Evolutionary conservation across 2,113 vertebrate genomes (phyloP).

Genomic region (Chitala chitala): DNA sequence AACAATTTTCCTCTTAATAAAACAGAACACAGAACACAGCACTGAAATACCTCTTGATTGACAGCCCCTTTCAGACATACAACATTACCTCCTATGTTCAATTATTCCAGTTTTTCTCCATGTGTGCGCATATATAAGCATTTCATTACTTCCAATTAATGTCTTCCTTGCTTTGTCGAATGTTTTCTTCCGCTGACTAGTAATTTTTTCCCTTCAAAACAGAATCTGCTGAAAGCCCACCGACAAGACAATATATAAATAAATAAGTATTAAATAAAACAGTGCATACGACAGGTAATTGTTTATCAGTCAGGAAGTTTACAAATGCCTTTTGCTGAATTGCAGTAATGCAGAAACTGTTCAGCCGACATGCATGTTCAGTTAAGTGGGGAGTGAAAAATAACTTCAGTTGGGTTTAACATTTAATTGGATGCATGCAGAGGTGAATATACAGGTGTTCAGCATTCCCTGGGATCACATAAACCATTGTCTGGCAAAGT

Average conservation of each 20-base stretch:
- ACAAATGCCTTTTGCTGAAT: conserved; percentile 4
- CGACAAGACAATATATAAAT: no score
- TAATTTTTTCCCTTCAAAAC: no score
- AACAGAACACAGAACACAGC: not conserved
- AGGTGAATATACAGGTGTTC: not conserved
- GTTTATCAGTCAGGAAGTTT: not conserved
- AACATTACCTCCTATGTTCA: not conserved
- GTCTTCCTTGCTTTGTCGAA: not conserved
- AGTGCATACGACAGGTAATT: not conserved
- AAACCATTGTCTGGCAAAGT: not conserved
- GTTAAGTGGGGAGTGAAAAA: not conserved
- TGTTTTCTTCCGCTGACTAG: not conserved
- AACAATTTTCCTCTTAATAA: not conserved
- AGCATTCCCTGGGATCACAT: not conserved
- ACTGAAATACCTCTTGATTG: not conserved
- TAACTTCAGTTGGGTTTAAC: not conserved
- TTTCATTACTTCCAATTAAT: conserved; percentile 5
- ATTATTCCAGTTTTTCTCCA: not conserved
- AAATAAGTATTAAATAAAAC: no score
- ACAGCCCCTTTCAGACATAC: not conserved
- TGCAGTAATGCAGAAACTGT: conserved; percentile 1
- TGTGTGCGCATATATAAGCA: not conserved
- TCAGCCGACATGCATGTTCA: not conserved
- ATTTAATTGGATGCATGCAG: conserved; percentile 4
- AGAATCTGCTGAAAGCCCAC: not conserved